Conservation (phyloP, 2,797 vertebrate genomes). For the Semotilus atromaculatus region DNA sequence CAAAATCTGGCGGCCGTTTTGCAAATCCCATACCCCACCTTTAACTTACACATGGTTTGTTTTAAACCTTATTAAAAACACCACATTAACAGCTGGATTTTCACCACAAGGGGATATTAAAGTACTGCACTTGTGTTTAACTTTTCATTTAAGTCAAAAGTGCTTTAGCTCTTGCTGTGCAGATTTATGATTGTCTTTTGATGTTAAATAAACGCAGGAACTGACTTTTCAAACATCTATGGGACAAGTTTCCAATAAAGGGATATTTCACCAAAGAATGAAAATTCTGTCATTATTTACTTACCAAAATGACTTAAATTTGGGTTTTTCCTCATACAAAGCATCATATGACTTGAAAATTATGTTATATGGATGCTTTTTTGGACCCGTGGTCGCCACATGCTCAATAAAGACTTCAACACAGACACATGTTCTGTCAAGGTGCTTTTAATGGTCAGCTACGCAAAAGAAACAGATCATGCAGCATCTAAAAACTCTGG, state of each 20-base stretch:
- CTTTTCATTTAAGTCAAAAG: neutral
- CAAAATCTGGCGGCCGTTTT: no score
- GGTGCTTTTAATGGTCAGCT: slow-evolving; percentile 31
- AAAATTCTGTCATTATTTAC: neutral
- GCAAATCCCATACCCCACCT: no score
- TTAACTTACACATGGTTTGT: no score
- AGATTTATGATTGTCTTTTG: neutral
- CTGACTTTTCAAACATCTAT: neutral
- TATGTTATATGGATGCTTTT: neutral
- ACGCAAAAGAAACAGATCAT: slow-evolving; percentile 12
- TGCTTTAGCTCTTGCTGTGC: neutral
- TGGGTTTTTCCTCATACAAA: neutral
- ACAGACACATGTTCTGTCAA: neutral
- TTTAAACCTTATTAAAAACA: no score
- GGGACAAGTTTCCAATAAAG: neutral
- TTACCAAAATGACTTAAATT: neutral
- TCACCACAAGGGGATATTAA: no score
- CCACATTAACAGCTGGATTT: no score
- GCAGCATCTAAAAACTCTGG: slow-evolving; percentile 4
- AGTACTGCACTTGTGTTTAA: neutral
- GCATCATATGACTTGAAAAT: neutral
- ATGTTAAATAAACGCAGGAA: neutral
- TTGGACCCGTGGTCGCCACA: neutral
- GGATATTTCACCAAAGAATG: neutral
- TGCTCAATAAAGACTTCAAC: slow-evolving; percentile 4